Percentiles rank a stretch among this genome's conserved stretches.
These are phyloP conservation scores for Dinoponera quadriceps DNA, from an alignment of 1,140 invertebrate species.

Conservation along the genomic window DNA sequence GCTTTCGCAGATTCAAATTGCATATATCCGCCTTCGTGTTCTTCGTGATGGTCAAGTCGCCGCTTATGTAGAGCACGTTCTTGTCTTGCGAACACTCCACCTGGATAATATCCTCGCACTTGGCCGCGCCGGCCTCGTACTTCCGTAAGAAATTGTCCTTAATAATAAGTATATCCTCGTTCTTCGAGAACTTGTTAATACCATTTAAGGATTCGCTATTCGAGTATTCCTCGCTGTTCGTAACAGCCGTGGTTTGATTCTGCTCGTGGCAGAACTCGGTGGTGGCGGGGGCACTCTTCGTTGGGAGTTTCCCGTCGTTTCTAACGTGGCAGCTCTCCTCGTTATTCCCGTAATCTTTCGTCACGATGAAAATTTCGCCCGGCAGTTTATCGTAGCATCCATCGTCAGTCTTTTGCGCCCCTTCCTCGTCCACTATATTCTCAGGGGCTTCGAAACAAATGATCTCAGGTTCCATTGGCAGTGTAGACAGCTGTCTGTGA, in stretches of 20 bases:
- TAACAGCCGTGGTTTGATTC: conserved; percentile 46
- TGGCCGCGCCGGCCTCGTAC: conserved; percentile 74
- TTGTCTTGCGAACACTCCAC: conserved; percentile 74
- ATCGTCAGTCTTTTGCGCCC: conserved; percentile 74
- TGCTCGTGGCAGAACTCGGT: conserved; percentile 60
- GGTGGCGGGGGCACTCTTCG: too few species aligned
- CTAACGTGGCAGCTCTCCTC: conserved; percentile 69
- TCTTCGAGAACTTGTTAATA: conserved; percentile 73
- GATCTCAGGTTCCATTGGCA: conserved; percentile 83
- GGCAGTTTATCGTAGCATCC: conserved; percentile 74
- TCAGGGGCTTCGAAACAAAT: conserved; percentile 84
- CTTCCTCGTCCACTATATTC: conserved; percentile 77
- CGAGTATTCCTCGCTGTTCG: conserved; percentile 69
- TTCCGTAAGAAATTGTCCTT: conserved; percentile 81
- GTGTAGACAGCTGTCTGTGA: conserved; percentile 79
- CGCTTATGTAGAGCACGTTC: conserved; percentile 78
- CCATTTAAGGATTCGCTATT: conserved; percentile 65
- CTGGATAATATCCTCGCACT: conserved; percentile 71
- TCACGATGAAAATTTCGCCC: conserved; percentile 69
- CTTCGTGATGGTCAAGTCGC: conserved; percentile 81
- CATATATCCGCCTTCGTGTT: conserved; percentile 75
- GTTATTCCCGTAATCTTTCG: conserved; percentile 71
- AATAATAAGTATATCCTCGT: conserved; percentile 78
- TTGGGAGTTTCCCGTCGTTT: conserved; percentile 65
- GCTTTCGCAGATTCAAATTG: conserved; percentile 72